phyloP scores from a whole-genome alignment of 1,140 invertebrate genomes.

The Radopholus similis region DNA sequence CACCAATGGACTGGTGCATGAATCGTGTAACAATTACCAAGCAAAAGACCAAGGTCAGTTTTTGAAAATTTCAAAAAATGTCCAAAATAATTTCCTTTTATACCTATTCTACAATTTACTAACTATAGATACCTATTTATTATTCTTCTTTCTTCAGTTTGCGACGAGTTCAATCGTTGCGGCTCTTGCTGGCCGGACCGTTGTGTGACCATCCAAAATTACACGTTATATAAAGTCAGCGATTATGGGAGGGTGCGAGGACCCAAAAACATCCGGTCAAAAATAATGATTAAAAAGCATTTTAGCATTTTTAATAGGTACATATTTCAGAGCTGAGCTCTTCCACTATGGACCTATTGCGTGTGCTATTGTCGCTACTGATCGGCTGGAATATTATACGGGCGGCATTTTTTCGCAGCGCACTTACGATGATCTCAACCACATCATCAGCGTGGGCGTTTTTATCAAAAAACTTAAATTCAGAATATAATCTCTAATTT shows the following conservation, averaged over 20 bases:
- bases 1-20: constrained; percentile 63
- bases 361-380: constrained; percentile 63
- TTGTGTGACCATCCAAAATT: constrained; percentile 61
- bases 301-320: constrained; percentile 16
- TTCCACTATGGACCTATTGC: constrained; percentile 64
- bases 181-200: constrained; percentile 62
- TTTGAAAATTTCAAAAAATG: no score
- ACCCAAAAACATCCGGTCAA: constrained; percentile 62
- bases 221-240: constrained; percentile 63
- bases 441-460: constrained; percentile 10
- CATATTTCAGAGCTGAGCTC: constrained; percentile 61
- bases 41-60: constrained; percentile 63
- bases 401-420: constrained; percentile 63
- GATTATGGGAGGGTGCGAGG: constrained; percentile 63
- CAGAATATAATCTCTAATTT: no score
- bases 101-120: no score
- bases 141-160: constrained; percentile 5
- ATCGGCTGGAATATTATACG: constrained; percentile 61
- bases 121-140: constrained; percentile 8
- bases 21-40: constrained; percentile 65
- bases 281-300: neutral
- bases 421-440: constrained; percentile 48
- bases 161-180: constrained; percentile 60
- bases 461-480: neutral
- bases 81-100: no score